Conservation (phyloP, 2,797 vertebrate genomes). For the Urocyon cinereoargenteus region DNA sequence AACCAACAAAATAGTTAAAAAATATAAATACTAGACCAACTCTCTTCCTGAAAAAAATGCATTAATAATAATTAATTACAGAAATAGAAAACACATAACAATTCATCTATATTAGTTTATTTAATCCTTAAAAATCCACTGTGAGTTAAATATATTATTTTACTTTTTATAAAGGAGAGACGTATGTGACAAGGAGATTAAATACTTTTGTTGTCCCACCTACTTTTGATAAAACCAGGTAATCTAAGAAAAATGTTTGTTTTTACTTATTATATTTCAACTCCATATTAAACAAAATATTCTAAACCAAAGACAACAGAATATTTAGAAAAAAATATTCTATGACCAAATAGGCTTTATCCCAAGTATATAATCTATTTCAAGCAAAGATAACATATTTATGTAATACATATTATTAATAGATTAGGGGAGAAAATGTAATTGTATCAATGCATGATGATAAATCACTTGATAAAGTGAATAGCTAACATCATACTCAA, state of each 20-base stretch:
- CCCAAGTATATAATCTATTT: not conserved
- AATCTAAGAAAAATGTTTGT: not conserved
- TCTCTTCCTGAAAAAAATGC: not conserved
- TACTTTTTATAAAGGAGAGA: not conserved
- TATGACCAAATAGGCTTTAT: not conserved
- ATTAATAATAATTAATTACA: not conserved
- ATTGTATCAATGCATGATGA: not conserved
- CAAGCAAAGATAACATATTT: not conserved
- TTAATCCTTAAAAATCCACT: not conserved
- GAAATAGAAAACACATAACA: not conserved
- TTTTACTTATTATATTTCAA: not conserved
- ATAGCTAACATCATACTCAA: not conserved
- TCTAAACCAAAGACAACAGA: not conserved
- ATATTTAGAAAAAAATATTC: not conserved
- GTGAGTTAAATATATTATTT: not conserved
- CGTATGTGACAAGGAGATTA: not conserved
- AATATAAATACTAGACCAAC: not conserved
- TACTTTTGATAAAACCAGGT: not conserved
- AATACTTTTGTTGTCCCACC: not conserved
- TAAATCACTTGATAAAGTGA: not conserved
- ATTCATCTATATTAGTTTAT: not conserved
- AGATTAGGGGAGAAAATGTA: not conserved
- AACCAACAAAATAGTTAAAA: not conserved
- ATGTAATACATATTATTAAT: not conserved
- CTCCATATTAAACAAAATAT: not conserved